Evolutionary conservation across 2,113 vertebrate species (phyloP), one percentile per base, ranked within the genome.

Genomic region (Orthonyx spaldingii): DNA sequence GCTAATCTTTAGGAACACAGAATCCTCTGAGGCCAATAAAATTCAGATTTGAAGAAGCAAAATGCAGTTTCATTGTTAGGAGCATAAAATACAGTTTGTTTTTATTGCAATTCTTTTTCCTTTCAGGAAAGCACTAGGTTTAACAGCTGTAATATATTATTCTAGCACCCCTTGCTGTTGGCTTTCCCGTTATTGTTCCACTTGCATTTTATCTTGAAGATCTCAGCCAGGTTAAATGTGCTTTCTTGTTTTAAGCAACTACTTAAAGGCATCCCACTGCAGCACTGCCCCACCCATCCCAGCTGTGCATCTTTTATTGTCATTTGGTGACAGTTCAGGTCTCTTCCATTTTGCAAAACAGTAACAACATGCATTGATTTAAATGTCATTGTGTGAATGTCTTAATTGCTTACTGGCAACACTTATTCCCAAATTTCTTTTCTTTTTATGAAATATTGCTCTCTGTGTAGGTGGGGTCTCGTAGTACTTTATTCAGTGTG

Each of bases 171-270:
- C 96, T 97, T 96, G 90, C 95, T 96, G 96, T 97, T 14, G 77
- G 93, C 95, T 98, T 98, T 98, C 98, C 98, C 98, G 84, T 90
- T 97, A 98, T 98, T 99, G 98, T 99, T 98, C 96, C 89, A 85
- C 55, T 81, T 47, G 92, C 75, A 81, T 97, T 95, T 96, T 97
- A 98, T 98, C 98, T 84, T 78, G 1, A 17, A 59, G 72, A 97
- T 97, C 97, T 96, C 84, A 84, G 84, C 88, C 94, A 93, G 94
- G 94, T 92, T 96, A 82, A 97, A 84, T 92, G 71, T 91, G 28
- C 61, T 94, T 92, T 92, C 94, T 97, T 93, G 66, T 96, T 97
- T 96, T 81, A 53, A 79, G 94, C 84, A 84, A 79, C 76, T 83
- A 4, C 77, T 76, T 64, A 77, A 74, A 95, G 86, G 50, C 78